Base-by-base conservation (phyloP, 2,113 vertebrate species). In the Pseudorhombus dupliciocellatus region DNA sequence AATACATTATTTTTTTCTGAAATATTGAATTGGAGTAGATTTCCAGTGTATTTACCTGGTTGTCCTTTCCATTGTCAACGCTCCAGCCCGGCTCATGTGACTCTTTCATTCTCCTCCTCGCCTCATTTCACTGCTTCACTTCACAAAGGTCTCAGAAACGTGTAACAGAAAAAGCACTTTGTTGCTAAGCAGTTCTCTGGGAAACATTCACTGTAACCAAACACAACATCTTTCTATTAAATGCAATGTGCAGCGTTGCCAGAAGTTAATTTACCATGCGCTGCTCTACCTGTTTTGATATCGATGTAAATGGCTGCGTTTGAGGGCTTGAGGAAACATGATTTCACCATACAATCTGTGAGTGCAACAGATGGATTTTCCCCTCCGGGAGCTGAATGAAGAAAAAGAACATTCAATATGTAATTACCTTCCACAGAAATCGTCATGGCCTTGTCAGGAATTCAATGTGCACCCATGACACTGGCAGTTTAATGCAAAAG, bases 391-490 rank as follows among this genome's bases (percentile, higher is more conserved):
- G 78, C 81, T 66, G 77, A 91, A 85, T 74, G 84, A 90, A 89
- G 83, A 82, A 83, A 88, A 89, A 70, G 74, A 89, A 89, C 87
- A 89, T 92, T 92, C 84, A 53, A 78, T 90, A 88, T 91, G 88
- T 92, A 93, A 93, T 94, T 93, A 92, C 92, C 84, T 90, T 85
- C 78, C 79, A 75, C 56, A 81, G 85, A 92, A 59, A 75, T 81
- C 67, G 62, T 82, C 86, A 77, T 67, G 25, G 37, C 71, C 76
- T 83, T 77, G 84, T 86, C 79, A 80, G 78, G 65, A 90, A 91
- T 90, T 91, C 83, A 87, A 90, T 91, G 90, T 86, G 83, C 70
- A 71, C 66, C 88, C 79, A 71, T 87, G 87, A 90, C 83, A 86
- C 90, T 75, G 75, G 63, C 30, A 25, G 46, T 71, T 77, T 66